A percentile compares a stretch with the other conserved stretches of the same genome.
Conservation (phyloP, 2,888 invertebrate species). For the Endomychus coccineus region DNA sequence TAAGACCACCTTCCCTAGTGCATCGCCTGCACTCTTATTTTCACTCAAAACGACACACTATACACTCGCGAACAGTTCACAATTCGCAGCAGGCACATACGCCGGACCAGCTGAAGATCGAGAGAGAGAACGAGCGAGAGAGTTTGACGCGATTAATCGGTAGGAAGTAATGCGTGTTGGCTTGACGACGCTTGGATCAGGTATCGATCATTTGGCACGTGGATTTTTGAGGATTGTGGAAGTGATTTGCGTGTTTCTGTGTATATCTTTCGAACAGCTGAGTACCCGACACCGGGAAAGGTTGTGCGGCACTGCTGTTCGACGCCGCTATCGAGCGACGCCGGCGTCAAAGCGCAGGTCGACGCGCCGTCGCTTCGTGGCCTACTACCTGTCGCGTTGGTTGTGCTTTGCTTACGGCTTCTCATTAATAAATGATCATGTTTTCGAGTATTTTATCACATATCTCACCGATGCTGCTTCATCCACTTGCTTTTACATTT, state of each 20-base stretch:
- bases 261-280: constrained; percentile 33
- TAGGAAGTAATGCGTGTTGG: neutral
- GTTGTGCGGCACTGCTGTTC: constrained; percentile 42
- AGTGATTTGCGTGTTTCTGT: constrained; percentile 14
- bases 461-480: constrained; percentile 12
- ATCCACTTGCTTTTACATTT: constrained; percentile 2
- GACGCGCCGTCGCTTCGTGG: constrained; percentile 38
- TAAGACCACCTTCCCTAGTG: constrained; percentile 33
- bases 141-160: constrained; percentile 10
- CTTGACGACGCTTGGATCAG: too few species aligned
- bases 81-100: constrained; percentile 12
- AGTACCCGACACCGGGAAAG: constrained; percentile 42
- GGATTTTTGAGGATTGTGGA: constrained; percentile 4
- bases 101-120: constrained; percentile 11
- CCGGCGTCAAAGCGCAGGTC: constrained; percentile 40
- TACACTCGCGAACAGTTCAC: constrained; percentile 17
- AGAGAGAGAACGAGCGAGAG: constrained; percentile 9
- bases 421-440: constrained; percentile 36
- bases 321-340: constrained; percentile 43
- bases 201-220: constrained; percentile 20
- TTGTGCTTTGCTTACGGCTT: constrained; percentile 31
- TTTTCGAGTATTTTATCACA: constrained; percentile 32
- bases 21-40: constrained; percentile 27
- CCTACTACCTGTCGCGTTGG: constrained; percentile 39
- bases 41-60: constrained; percentile 20